A percentile compares a stretch with the other conserved stretches of the same genome.
These are phyloP conservation scores for Amyelois transitella DNA, from an alignment of 1,140 invertebrate genomes.

Conservation along the genomic window DNA sequence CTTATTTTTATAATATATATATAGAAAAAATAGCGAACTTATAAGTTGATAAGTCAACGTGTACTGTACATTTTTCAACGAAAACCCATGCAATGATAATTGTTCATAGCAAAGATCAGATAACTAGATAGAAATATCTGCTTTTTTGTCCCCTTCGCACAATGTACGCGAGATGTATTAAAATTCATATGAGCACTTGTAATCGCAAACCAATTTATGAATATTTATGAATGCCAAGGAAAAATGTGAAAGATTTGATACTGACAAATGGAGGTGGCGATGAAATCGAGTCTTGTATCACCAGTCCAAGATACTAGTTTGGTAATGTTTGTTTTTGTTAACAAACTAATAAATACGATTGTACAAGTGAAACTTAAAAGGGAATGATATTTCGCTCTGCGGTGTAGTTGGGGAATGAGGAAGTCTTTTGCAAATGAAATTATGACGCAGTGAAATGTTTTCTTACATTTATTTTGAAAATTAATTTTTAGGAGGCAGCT, in stretches of 20 bases:
- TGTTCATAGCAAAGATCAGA: conserved; percentile 17
- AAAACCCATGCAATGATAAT: conserved; percentile 10
- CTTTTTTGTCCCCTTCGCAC: conserved; percentile 15
- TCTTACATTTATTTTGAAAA: neutral
- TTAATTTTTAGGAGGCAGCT: neutral
- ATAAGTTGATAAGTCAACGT: neutral
- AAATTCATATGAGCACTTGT: conserved; percentile 33
- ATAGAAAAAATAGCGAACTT: too few relatives aligned
- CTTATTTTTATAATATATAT: too few relatives aligned
- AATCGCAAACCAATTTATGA: conserved; percentile 29
- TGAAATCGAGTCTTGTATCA: conserved; percentile 8
- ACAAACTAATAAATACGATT: neutral
- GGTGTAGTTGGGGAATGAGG: neutral
- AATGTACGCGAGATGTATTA: conserved; percentile 31
- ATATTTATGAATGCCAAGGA: conserved; percentile 36
- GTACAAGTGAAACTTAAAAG: neutral
- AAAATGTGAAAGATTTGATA: conserved; percentile 36
- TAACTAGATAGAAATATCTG: too few relatives aligned
- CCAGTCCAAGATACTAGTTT: conserved; percentile 12
- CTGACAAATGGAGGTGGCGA: conserved; percentile 22
- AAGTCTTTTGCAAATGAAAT: neutral
- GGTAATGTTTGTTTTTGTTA: conserved; percentile 31
- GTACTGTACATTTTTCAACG: neutral
- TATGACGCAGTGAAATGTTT: too few relatives aligned
- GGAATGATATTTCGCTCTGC: neutral